Evolutionary conservation across 2,113 vertebrate species (phyloP).

Genomic region (Coptodon rendalli): DNA sequence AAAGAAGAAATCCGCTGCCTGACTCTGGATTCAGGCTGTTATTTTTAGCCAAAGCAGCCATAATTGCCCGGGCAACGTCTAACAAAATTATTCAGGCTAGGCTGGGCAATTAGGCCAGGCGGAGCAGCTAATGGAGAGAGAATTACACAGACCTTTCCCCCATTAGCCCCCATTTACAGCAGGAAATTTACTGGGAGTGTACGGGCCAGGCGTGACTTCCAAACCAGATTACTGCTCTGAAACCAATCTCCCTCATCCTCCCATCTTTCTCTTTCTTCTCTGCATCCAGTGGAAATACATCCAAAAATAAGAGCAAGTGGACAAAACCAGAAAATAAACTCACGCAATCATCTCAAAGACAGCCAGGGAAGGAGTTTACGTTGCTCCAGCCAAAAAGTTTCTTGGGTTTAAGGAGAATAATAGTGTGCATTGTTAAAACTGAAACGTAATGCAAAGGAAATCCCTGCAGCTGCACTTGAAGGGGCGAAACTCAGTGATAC

Average conservation of each 20-base stretch:
- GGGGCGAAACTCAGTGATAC: neutral
- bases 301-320: neutral
- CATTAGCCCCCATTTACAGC: slow-evolving; percentile 74
- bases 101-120: slow-evolving; percentile 72
- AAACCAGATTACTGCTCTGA: slow-evolving; percentile 59
- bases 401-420: neutral
- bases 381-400: neutral
- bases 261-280: neutral
- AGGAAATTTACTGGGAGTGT: slow-evolving; percentile 66
- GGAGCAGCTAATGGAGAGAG: slow-evolving; percentile 70
- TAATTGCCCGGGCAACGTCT: slow-evolving; percentile 69
- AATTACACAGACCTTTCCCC: slow-evolving; percentile 73
- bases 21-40: slow-evolving; percentile 40
- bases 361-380: neutral
- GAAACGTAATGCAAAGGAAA: neutral
- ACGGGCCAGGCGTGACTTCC: slow-evolving; percentile 59
- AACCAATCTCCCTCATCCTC: neutral
- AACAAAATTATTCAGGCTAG: slow-evolving; percentile 75
- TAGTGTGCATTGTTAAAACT: neutral
- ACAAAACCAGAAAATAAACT: neutral
- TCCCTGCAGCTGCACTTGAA: neutral
- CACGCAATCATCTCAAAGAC: neutral
- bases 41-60: slow-evolving; percentile 72
- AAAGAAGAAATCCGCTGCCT: slow-evolving; percentile 4
- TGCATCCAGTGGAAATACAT: neutral